Conservation (phyloP, 2,113 vertebrate species). For the Glareola pratincola region DNA sequence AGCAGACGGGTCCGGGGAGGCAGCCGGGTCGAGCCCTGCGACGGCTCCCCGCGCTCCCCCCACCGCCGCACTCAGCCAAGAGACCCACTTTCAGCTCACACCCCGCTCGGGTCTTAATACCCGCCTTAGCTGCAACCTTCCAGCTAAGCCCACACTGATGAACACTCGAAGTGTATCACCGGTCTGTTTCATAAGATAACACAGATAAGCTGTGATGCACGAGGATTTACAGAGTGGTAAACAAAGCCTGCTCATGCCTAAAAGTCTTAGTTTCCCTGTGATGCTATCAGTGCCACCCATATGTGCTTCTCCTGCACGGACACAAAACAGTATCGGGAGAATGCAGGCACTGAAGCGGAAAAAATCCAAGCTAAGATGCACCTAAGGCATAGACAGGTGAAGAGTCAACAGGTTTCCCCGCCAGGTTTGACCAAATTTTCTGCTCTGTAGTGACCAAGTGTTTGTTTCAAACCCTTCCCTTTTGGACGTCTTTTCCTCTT, state of each 20-base stretch:
- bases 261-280: neutral
- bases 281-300: too few relatives aligned
- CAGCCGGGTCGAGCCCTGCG: neutral
- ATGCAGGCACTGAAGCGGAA: neutral
- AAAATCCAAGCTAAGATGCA: neutral
- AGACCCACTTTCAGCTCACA: neutral
- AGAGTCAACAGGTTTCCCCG: neutral
- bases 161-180: neutral
- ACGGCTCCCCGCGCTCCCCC: neutral
- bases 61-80: too few relatives aligned
- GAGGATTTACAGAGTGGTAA: neutral
- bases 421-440: neutral
- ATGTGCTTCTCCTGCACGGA: neutral
- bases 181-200: neutral
- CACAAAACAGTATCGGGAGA: fast-evolving
- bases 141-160: neutral
- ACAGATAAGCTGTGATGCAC: neutral
- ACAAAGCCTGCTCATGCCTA: neutral
- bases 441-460: neutral
- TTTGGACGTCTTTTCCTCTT: neutral
- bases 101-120: neutral
- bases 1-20: fast-evolving
- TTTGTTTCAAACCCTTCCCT: neutral
- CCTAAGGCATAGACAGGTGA: neutral
- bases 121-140: neutral